Base-by-base conservation (phyloP, 2,797 vertebrate species). In the Leuciscus waleckii region DNA sequence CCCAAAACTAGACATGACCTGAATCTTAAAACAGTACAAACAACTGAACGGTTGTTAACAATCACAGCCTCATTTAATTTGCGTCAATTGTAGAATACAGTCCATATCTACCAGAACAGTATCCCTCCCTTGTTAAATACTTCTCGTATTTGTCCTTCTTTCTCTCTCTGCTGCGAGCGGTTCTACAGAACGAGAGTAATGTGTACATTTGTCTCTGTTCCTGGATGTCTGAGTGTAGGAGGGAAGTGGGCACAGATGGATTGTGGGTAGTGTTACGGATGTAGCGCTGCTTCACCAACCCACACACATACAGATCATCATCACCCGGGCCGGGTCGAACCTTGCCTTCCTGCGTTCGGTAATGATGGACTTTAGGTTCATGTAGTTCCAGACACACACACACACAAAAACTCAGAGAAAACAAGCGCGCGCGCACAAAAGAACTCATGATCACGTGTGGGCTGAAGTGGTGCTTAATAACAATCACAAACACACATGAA, bases 241-340 rank as follows among this genome's bases (percentile, higher is more conserved):
- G 83, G 75, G 6, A 73, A 73, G 81, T 67, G 68, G 56, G 82
- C 81, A 87, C 85, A 87, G 85, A 87, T 83, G 81, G 85, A 70
- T 87, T 67, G 81, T 87, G 86, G 86, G 86, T 67, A 83, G 86
- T 46, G 65, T 79, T 80, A 74, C 81, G 69, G 41, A 87, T 75
- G 76, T 83, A 68, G 76, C 75, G 29, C 68, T 35, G 23, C 32
- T 69, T 75, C 84, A 80, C 80, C 61, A 77, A 65, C 83, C 56
- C 83, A 79, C 76, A 71, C 89, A 49, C 90, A 88, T 3, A 89
- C 51, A 77, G 73, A 75, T 37, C 83, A 82, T 37, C 83, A 65
- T 80, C 77, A 76, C 58, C 41, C 77, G 26, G 39, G 73, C 69
- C 19, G 49, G 76, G 74, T 85, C 79, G 2, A 41, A 83, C 71